phyloP scores from a whole-genome alignment of 2,888 invertebrate species.

The Sussaba pulchella region DNA sequence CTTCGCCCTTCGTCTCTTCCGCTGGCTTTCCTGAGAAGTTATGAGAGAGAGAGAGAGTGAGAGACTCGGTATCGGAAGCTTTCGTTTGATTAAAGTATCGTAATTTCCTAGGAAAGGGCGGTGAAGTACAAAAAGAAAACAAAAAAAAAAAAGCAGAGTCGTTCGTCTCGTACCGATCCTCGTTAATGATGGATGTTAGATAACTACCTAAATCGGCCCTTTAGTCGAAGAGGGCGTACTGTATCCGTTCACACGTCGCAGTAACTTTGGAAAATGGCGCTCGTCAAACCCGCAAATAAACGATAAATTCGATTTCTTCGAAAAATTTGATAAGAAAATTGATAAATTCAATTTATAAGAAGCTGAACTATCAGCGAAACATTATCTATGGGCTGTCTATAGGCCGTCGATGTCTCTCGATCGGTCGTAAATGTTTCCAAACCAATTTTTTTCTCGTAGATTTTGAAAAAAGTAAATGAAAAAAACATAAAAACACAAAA shows the following conservation, averaged over 20 bases:
- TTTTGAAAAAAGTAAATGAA: constrained; percentile 34
- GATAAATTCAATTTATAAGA: constrained; percentile 36
- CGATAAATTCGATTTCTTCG: too few relatives aligned
- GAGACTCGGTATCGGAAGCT: constrained; percentile 34
- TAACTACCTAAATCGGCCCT: constrained; percentile 50
- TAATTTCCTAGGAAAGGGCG: constrained; percentile 63
- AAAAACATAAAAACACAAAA: constrained; percentile 15
- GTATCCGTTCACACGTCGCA: constrained; percentile 55
- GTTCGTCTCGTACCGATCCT: constrained; percentile 63
- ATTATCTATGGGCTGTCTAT: constrained; percentile 59
- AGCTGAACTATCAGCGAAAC: constrained; percentile 53
- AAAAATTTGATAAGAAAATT: constrained; percentile 2
- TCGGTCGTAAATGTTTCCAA: constrained; percentile 56
- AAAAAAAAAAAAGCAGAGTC: constrained; percentile 48
- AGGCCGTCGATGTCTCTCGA: constrained; percentile 23
- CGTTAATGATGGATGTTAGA: constrained; percentile 64
- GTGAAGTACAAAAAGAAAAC: constrained; percentile 29
- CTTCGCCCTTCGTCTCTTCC: constrained; percentile 62
- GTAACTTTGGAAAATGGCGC: constrained; percentile 52
- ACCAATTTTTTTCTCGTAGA: constrained; percentile 34
- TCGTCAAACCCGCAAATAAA: constrained; percentile 39
- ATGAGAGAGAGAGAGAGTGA: constrained; percentile 39
- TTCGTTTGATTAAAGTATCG: constrained; percentile 53
- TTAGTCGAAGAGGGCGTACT: constrained; percentile 49
- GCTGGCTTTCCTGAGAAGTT: constrained; percentile 62